Evolutionary conservation across 2,888 invertebrate genomes (phyloP).

Genomic region (Ormyrus pomaceus): DNA sequence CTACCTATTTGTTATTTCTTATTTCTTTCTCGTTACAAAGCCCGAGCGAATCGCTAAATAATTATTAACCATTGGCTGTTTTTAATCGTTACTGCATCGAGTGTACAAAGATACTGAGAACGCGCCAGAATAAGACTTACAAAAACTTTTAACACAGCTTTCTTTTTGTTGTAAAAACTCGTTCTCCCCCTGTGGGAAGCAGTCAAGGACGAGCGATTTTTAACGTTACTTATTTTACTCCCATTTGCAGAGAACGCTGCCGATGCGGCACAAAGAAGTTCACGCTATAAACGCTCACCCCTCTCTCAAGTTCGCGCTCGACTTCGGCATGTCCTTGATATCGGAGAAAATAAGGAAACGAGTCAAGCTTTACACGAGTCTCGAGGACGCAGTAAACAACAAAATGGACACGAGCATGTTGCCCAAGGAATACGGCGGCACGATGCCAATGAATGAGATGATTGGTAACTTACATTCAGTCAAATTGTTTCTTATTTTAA

Average conservation of each 20-base stretch:
- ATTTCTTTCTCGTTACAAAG: no score
- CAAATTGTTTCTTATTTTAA: neutral
- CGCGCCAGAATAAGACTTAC: no score
- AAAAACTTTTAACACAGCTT: no score
- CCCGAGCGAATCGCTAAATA: no score
- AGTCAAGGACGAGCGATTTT: no score
- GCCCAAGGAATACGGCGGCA: slow-evolving; percentile 89
- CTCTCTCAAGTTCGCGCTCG: slow-evolving; percentile 85
- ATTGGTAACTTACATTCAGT: slow-evolving; percentile 79
- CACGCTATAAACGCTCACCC: slow-evolving; percentile 86
- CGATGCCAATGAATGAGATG: slow-evolving; percentile 90
- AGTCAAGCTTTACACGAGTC: slow-evolving; percentile 81
- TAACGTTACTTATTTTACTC: no score
- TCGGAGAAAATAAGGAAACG: slow-evolving; percentile 87
- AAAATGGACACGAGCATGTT: slow-evolving; percentile 81
- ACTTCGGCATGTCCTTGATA: slow-evolving; percentile 86
- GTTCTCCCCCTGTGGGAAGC: no score
- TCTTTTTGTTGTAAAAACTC: no score
- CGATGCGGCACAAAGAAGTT: slow-evolving; percentile 88
- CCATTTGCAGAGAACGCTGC: slow-evolving; percentile 81
- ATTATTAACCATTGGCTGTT: no score
- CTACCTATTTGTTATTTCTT: no score
- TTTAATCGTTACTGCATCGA: no score
- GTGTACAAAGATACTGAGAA: no score
- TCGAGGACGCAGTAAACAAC: slow-evolving; percentile 78